phyloP scores from a whole-genome alignment of 1,140 invertebrate species.

The Zaprionus lachaisei region DNA sequence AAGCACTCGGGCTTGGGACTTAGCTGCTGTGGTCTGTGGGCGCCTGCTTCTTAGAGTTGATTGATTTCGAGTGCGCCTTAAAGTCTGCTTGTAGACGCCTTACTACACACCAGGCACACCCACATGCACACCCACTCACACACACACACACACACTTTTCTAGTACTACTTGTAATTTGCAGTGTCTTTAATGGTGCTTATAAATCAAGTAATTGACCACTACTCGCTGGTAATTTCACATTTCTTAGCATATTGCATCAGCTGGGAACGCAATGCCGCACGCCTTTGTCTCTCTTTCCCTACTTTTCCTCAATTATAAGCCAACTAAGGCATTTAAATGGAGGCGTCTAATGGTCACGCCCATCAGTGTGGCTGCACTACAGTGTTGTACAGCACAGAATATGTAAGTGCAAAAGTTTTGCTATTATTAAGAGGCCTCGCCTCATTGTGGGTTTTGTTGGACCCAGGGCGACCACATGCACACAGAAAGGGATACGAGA shows the following conservation, averaged over 20 bases:
- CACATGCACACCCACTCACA: not conserved
- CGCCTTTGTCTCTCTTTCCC: not conserved
- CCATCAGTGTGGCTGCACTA: constrained; percentile 26
- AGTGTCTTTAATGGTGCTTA: constrained; percentile 31
- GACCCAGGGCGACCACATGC: constrained; percentile 61
- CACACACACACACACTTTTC: not conserved
- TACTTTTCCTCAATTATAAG: constrained; percentile 39
- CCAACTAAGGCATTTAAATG: constrained; percentile 65
- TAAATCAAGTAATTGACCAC: constrained; percentile 39
- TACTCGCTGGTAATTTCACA: constrained; percentile 25
- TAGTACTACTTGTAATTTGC: constrained; percentile 8
- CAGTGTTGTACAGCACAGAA: constrained; percentile 47
- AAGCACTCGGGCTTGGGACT: constrained; percentile 25
- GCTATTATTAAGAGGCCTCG: constrained; percentile 79
- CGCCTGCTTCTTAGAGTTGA: constrained; percentile 30
- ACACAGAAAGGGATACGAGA: constrained; percentile 4
- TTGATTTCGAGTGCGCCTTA: constrained; percentile 59
- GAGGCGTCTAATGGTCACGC: constrained; percentile 9
- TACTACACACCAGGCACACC: constrained; percentile 16
- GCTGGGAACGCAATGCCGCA: not conserved
- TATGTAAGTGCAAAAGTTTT: constrained; percentile 77
- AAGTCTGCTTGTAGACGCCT: constrained; percentile 43
- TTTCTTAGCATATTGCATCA: constrained; percentile 38
- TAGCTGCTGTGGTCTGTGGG: constrained; percentile 41
- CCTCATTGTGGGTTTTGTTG: constrained; percentile 78